Conservation (phyloP, 2,797 vertebrate species). For the Dipus sagitta region DNA sequence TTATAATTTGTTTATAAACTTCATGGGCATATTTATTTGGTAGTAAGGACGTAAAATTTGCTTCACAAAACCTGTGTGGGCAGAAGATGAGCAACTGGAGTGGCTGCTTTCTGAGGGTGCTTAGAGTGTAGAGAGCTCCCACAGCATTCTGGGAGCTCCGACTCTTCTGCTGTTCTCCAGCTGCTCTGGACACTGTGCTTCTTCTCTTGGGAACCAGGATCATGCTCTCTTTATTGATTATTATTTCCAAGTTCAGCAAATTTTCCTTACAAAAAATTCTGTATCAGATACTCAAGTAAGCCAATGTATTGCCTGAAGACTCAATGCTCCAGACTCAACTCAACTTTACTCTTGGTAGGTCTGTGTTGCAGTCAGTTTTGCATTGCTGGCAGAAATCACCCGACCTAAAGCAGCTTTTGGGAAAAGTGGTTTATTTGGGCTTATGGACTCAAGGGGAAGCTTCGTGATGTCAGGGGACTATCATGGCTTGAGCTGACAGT, state of each 20-base stretch:
- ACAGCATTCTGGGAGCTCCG: accelerated
- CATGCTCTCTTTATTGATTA: neutral
- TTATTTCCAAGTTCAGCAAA: neutral
- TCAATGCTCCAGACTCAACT: neutral
- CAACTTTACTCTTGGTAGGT: neutral
- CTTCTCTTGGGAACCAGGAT: neutral
- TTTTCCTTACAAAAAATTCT: neutral
- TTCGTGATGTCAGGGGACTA: too few species aligned
- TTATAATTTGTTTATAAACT: conserved; percentile 54
- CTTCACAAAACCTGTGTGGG: neutral
- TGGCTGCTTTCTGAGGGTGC: neutral
- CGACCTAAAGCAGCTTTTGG: too few species aligned
- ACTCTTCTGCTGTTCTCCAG: neutral
- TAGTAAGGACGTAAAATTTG: neutral
- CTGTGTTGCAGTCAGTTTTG: neutral
- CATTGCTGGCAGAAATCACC: too few species aligned
- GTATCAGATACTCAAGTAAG: neutral
- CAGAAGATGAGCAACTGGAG: neutral
- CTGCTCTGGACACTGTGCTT: neutral
- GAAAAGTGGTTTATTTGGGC: too few species aligned
- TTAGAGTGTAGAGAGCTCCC: accelerated
- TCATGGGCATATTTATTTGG: neutral
- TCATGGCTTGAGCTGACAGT: too few species aligned
- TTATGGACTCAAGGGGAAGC: too few species aligned
- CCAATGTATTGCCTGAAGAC: neutral